phyloP scores from a whole-genome alignment of 2,888 invertebrate species.

The Sympetrum striolatum region DNA sequence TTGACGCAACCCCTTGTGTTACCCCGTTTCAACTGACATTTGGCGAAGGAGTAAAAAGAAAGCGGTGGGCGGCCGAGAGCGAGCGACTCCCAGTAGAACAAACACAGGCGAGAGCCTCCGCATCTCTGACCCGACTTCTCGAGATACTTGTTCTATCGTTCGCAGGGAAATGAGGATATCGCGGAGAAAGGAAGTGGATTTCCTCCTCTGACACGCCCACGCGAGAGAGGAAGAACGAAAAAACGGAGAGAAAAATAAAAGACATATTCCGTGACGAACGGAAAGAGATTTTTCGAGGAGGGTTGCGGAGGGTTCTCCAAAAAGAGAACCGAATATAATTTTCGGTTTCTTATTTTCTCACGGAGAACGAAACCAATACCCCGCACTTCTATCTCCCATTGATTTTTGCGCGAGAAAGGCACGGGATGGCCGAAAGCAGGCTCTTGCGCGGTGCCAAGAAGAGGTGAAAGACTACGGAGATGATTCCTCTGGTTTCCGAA shows the following conservation, averaged over 20 bases:
- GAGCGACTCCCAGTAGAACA: neutral
- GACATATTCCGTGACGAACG: neutral
- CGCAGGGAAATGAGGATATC: neutral
- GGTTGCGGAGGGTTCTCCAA: neutral
- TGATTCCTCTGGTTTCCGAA: too few relatives aligned
- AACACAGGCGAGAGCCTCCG: neutral
- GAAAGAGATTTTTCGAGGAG: neutral
- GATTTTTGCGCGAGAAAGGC: too few relatives aligned
- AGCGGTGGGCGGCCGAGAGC: neutral
- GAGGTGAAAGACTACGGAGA: too few relatives aligned
- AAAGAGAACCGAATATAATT: neutral
- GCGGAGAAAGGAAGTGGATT: slow-evolving; percentile 5
- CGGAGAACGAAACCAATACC: too few relatives aligned
- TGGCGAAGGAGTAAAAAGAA: neutral
- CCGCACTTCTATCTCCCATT: too few relatives aligned
- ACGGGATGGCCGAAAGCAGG: too few relatives aligned
- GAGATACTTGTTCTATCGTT: too few relatives aligned
- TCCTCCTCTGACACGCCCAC: neutral
- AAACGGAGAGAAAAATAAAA: neutral
- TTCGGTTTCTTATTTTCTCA: too few relatives aligned
- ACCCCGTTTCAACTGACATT: neutral
- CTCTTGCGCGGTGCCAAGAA: too few relatives aligned
- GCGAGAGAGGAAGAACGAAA: neutral
- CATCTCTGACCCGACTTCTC: too few relatives aligned
- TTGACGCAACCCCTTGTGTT: neutral